Conservation (phyloP, 1,140 invertebrate genomes). For the Dendroctonus valens region DNA sequence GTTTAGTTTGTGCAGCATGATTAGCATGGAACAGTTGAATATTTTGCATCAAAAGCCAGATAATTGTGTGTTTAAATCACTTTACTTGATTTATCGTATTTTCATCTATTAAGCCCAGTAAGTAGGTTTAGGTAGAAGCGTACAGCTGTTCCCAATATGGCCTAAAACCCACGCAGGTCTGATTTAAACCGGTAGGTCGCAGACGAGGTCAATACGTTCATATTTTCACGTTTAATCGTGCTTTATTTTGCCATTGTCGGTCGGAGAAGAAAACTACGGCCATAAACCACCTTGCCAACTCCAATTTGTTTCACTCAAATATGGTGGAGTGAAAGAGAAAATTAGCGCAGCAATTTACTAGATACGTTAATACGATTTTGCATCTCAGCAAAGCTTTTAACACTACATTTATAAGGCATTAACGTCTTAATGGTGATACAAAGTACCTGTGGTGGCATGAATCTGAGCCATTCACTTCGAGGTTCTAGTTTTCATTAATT, state of each 20-base stretch:
- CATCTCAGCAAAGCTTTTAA: no score
- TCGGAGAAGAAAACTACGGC: constrained; percentile 7
- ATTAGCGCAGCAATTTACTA: constrained; percentile 1
- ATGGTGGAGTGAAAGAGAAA: constrained; percentile 1
- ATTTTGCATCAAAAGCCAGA: not conserved
- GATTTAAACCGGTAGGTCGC: constrained; percentile 43
- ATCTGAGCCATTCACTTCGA: no score
- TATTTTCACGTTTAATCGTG: constrained; percentile 32
- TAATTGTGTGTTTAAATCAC: not conserved
- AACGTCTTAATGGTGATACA: no score
- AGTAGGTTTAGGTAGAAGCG: not conserved
- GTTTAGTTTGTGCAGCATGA: not conserved
- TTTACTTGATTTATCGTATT: not conserved
- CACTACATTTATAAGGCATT: not conserved
- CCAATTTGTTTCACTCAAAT: constrained; percentile 6
- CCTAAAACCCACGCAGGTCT: constrained; percentile 33
- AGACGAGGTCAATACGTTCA: constrained; percentile 45
- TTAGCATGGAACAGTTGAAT: not conserved
- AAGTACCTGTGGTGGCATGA: no score
- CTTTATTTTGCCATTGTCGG: constrained; percentile 1
- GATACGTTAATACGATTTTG: not conserved
- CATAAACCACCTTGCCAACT: constrained; percentile 12
- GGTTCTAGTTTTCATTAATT: no score
- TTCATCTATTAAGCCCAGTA: not conserved
- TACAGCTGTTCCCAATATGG: not conserved